Base-by-base conservation (phyloP, 2,888 invertebrate species). In the Agrochola lychnidis region DNA sequence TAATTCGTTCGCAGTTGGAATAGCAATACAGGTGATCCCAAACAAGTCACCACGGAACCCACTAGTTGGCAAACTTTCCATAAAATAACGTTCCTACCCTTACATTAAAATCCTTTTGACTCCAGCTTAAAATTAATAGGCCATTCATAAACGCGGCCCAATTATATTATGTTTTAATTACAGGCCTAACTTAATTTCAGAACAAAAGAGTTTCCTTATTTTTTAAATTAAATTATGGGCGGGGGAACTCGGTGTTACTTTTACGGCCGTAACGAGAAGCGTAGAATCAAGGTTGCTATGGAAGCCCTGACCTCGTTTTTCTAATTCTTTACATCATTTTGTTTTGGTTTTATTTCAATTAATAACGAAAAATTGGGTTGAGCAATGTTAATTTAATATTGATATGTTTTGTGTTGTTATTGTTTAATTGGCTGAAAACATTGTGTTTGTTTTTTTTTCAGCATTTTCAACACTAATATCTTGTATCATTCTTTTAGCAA, bases 161-260 rank as follows among this genome's bases (percentile, higher is more conserved):
- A 91, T 91, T 90, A 88, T 90, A 91, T 91, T 91, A 89, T 87
- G 90, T 90, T 91, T 90, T 91, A 91, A 91, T 91, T 90, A 91
- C 88, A 84, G 76, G 76, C 80, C 85, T 89, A 86, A 89, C 86
- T 85, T 89, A 87, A 89, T 87, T 87, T 86, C 53, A 66, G 48
- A 81, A 86, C 84, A 89, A 88, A 88, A 89, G 84, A 81, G 86
- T 86, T 86, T 86, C 81, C 78, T 89, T 86, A 84, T 86, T 86
- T 88, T 88, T 75, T 63, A 76, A 83, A 88, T 88, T 79, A 84
- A 84, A 83, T 88, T 88, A 88, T 79, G 82, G 72, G 48, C 48
- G 76, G 73, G 73, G 73, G 73, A 78, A 84, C 78, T 76, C 80
- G 22, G 79, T 79, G 85, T 82, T 84, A 78, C 84, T 78, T 88